phyloP scores from a whole-genome alignment of 1,140 invertebrate genomes.

The Drosophila sp. region DNA sequence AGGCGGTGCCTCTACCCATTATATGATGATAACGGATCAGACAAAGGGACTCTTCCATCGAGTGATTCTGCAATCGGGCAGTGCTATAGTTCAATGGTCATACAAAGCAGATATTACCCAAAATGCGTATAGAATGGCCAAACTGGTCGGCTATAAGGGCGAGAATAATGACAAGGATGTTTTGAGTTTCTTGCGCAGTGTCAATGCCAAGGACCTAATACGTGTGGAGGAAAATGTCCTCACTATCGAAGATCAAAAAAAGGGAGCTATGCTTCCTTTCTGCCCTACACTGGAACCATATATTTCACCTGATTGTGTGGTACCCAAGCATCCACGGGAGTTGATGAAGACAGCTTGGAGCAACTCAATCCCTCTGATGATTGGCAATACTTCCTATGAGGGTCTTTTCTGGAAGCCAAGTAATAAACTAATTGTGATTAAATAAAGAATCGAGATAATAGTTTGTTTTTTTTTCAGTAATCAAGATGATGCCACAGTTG shows the following conservation, averaged over 20 bases:
- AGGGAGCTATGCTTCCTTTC: constrained; percentile 67
- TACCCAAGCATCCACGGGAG: constrained; percentile 73
- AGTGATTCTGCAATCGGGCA: constrained; percentile 83
- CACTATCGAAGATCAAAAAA: constrained; percentile 56
- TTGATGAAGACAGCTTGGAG: constrained; percentile 80
- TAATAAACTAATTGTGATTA: neutral
- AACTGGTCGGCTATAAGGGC: constrained; percentile 72
- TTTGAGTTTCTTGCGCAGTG: constrained; percentile 59
- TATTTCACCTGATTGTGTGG: constrained; percentile 63
- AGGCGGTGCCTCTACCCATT: constrained; percentile 83
- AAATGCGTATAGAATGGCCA: constrained; percentile 64
- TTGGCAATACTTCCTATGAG: constrained; percentile 82
- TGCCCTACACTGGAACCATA: constrained; percentile 80
- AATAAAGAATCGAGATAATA: neutral
- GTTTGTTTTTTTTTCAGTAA: constrained; percentile 32
- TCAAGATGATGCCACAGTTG: constrained; percentile 49
- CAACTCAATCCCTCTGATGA: constrained; percentile 82
- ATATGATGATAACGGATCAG: constrained; percentile 85
- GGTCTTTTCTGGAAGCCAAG: constrained; percentile 73
- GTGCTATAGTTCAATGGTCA: constrained; percentile 64
- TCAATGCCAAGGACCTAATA: constrained; percentile 85
- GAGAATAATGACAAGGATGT: constrained; percentile 74
- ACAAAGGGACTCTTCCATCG: constrained; percentile 83
- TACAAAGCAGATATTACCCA: constrained; percentile 50
- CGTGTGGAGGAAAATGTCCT: constrained; percentile 71